These are phyloP conservation scores for Heteromyza rotundicornis DNA, from an alignment of 2,888 invertebrate species.

Conservation along the genomic window DNA sequence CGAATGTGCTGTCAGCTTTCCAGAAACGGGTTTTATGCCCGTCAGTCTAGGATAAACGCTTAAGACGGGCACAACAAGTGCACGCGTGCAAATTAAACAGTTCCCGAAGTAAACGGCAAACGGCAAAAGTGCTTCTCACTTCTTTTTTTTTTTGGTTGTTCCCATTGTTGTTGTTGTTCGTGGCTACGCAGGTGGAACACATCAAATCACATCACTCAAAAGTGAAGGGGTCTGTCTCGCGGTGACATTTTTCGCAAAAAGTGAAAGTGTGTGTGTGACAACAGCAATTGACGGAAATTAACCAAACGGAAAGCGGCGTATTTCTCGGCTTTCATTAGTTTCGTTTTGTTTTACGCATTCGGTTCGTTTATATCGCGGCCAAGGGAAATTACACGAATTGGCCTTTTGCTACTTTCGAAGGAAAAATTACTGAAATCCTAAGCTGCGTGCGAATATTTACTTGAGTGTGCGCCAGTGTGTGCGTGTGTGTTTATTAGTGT, in stretches of 20 bases:
- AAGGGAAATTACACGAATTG: background rate
- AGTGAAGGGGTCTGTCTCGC: too few species aligned
- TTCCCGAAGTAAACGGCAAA: conserved; percentile 1
- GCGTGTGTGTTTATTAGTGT: conserved; percentile 5
- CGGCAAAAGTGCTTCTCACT: conserved; percentile 16
- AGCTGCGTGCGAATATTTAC: too few species aligned
- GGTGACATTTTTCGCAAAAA: too few species aligned
- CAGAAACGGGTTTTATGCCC: conserved; percentile 50
- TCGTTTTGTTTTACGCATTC: background rate
- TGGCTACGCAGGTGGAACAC: too few species aligned
- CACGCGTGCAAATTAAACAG: conserved; percentile 49
- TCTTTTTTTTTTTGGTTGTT: too few species aligned
- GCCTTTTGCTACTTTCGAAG: background rate
- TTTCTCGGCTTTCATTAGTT: background rate
- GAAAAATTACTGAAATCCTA: background rate
- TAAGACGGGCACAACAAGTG: conserved; percentile 63
- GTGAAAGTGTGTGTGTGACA: too few species aligned
- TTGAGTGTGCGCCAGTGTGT: too few species aligned
- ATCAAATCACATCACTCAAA: too few species aligned
- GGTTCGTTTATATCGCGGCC: too few species aligned
- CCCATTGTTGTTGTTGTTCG: too few species aligned
- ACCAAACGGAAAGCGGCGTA: background rate
- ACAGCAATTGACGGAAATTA: conserved; percentile 22
- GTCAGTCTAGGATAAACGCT: conserved; percentile 63
- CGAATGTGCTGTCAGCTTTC: conserved; percentile 44